phyloP scores from a whole-genome alignment of 2,797 vertebrate species.

The Gallirallus australis region DNA sequence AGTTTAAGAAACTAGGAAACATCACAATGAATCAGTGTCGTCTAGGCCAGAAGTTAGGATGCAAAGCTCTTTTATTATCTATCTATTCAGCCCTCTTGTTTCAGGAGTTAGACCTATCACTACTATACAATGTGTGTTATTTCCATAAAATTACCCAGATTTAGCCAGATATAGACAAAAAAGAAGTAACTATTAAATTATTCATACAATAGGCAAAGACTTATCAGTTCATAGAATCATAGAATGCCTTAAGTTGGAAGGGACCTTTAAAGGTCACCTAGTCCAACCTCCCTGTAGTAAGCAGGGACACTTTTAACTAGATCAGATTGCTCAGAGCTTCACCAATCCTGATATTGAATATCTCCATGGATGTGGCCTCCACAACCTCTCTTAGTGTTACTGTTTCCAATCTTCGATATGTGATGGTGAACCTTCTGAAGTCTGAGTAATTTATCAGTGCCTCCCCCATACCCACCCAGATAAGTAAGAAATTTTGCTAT shows the following conservation, averaged over 20 bases:
- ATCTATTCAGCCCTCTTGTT: neutral
- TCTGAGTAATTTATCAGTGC: neutral
- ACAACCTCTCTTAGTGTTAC: no score
- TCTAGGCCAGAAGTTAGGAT: neutral
- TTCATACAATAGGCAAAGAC: neutral
- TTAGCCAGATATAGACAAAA: neutral
- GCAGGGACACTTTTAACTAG: no score
- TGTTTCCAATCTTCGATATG: neutral
- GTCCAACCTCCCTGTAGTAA: no score
- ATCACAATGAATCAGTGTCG: neutral
- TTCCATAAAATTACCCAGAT: neutral
- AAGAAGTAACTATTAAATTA: neutral
- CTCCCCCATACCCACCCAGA: neutral
- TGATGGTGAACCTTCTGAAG: neutral
- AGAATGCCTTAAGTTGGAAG: no score
- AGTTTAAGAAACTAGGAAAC: neutral
- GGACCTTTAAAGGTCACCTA: no score
- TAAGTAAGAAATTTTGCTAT: neutral
- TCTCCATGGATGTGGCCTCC: no score
- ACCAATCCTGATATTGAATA: no score
- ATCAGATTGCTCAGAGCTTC: no score
- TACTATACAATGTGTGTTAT: neutral
- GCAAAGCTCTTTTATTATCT: neutral
- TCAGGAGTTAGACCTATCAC: neutral
- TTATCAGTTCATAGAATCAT: neutral